phyloP scores from a whole-genome alignment of 2,113 vertebrate genomes.

The Ictalurus punctatus region DNA sequence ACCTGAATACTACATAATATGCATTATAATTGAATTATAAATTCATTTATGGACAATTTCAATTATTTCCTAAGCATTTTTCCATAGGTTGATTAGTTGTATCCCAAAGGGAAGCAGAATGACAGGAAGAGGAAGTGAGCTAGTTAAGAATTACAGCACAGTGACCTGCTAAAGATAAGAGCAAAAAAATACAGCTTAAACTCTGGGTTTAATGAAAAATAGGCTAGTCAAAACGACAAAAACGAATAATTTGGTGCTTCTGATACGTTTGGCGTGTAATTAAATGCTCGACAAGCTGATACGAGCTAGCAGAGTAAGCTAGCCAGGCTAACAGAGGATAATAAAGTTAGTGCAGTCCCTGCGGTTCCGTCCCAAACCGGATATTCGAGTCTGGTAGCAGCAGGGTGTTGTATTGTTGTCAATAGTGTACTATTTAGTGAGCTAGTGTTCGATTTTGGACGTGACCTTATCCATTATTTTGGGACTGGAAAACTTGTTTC shows the following conservation, averaged over 20 bases:
- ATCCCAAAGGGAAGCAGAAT: not conserved
- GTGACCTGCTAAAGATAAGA: not conserved
- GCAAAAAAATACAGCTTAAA: not conserved
- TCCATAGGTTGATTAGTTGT: not conserved
- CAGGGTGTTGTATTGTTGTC: not conserved
- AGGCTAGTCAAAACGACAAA: not conserved
- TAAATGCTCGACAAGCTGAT: not conserved
- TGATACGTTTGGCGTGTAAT: not conserved
- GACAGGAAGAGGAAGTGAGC: slow-evolving; percentile 1
- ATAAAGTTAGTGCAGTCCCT: not conserved
- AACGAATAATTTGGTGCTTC: not conserved
- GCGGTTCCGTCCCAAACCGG: not conserved
- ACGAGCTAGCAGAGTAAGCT: not conserved
- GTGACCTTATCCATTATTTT: too few relatives aligned
- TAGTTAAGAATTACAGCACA: not conserved
- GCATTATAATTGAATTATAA: not conserved
- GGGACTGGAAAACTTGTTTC: not conserved
- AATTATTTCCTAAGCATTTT: not conserved
- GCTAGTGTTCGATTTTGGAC: not conserved
- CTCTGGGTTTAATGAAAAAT: not conserved
- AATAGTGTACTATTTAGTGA: not conserved
- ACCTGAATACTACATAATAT: not conserved
- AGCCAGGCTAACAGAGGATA: not conserved
- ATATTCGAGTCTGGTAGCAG: not conserved
- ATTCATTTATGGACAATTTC: not conserved